Evolutionary conservation across 2,113 vertebrate species (phyloP).

Genomic region (Hippoglossus stenolepis): DNA sequence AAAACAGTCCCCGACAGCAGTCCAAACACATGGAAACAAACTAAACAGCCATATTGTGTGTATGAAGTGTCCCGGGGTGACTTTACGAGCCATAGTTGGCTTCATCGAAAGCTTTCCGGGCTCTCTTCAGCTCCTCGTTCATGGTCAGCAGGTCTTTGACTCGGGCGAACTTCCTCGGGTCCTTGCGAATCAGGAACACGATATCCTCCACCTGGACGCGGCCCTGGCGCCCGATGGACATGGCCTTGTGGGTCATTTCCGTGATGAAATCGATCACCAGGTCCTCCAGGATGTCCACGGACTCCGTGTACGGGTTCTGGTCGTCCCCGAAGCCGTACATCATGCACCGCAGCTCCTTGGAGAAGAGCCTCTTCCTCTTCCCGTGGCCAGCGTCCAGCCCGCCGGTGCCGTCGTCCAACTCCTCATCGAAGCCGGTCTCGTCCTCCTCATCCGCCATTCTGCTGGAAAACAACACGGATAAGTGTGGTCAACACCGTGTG

Average conservation of each 20-base stretch:
- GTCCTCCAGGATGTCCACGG: slow-evolving; percentile 97
- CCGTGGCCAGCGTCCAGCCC: slow-evolving; percentile 90
- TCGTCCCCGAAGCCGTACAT: slow-evolving; percentile 99
- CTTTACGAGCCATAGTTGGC: slow-evolving; percentile 94
- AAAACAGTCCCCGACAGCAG: not conserved
- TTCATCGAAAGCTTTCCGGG: slow-evolving; percentile 97
- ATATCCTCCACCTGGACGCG: slow-evolving; percentile 99
- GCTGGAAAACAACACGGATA: not conserved
- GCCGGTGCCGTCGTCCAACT: slow-evolving; percentile 87
- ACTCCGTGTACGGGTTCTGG: slow-evolving; percentile 99
- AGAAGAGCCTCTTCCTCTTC: slow-evolving; percentile 93
- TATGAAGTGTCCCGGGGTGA: not conserved
- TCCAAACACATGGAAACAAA: not conserved
- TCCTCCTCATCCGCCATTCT: slow-evolving; percentile 85
- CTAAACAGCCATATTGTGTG: not conserved
- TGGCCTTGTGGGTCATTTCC: slow-evolving; percentile 99
- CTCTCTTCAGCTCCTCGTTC: slow-evolving; percentile 98
- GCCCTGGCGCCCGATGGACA: slow-evolving; percentile 97
- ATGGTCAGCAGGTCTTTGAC: slow-evolving; percentile 98
- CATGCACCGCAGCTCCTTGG: slow-evolving; percentile 98
- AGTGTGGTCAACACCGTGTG: too few relatives aligned
- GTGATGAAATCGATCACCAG: slow-evolving; percentile 98
- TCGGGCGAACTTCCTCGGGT: slow-evolving; percentile 95
- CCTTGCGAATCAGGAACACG: slow-evolving; percentile 96
- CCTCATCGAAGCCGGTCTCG: slow-evolving; percentile 89